Evolutionary conservation across 1,140 invertebrate species (phyloP).

Genomic region (Reticulitermes speratus): DNA sequence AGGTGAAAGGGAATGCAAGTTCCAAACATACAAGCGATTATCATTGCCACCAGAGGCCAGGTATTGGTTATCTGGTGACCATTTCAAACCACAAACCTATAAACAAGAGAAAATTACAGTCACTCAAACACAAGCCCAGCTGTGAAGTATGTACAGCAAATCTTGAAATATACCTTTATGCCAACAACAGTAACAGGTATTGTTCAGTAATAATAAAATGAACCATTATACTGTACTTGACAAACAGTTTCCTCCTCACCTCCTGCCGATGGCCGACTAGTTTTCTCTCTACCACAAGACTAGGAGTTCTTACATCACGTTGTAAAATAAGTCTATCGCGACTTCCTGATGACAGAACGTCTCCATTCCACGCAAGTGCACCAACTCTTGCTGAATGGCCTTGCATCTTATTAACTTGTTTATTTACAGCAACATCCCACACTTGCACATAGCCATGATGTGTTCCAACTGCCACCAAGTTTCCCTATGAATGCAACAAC

Average conservation of each 20-base stretch:
- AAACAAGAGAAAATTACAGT: conserved; percentile 26
- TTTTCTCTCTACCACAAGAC: conserved; percentile 67
- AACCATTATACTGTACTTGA: no score
- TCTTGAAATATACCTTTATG: neutral
- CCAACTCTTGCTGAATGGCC: conserved; percentile 92
- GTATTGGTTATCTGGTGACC: conserved; percentile 99
- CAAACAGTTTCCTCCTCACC: conserved; percentile 50
- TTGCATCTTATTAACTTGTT: conserved; percentile 87
- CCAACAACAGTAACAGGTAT: neutral
- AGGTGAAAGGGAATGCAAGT: conserved; percentile 81
- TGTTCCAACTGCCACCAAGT: conserved; percentile 95
- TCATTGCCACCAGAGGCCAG: conserved; percentile 99
- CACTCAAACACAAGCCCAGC: conserved; percentile 30
- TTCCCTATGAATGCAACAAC: conserved; percentile 59
- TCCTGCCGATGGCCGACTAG: conserved; percentile 95
- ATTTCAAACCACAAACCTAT: conserved; percentile 92
- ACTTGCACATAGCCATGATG: conserved; percentile 96
- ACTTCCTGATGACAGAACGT: conserved; percentile 94
- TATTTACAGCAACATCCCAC: conserved; percentile 95
- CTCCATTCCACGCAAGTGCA: conserved; percentile 97
- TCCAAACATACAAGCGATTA: conserved; percentile 98
- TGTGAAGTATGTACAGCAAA: neutral
- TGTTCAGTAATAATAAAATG: no score
- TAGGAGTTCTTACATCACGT: conserved; percentile 88
- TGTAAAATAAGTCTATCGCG: conserved; percentile 93